A percentile compares a stretch with the other conserved stretches of the same genome.
phyloP scores from a whole-genome alignment of 1,140 invertebrate genomes.

The Hylaeus anthracinus region DNA sequence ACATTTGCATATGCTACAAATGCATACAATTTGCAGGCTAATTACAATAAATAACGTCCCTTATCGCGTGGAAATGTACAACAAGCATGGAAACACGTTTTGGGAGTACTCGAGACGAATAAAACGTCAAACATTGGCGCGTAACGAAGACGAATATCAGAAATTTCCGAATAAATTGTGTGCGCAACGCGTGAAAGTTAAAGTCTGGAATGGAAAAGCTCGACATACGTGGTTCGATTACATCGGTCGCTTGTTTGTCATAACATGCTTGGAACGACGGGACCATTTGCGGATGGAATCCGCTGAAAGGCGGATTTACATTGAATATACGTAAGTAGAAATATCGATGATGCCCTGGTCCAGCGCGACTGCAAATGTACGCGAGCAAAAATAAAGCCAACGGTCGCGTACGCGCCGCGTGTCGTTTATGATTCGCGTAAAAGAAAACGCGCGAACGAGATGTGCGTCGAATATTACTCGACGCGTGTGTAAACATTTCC shows the following conservation, averaged over 20 bases:
- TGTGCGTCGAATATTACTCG: not conserved
- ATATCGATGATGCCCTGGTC: slow-evolving; percentile 8
- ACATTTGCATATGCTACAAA: too few species aligned
- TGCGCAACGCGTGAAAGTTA: not conserved
- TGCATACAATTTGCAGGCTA: too few species aligned
- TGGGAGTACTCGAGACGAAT: too few species aligned
- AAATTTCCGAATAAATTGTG: not conserved
- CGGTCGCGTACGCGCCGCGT: not conserved
- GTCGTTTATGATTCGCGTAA: not conserved
- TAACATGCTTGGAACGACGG: not conserved
- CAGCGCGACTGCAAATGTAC: slow-evolving; percentile 6
- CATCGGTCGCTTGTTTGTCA: slow-evolving; percentile 28
- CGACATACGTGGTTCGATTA: not conserved
- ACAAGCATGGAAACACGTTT: too few species aligned
- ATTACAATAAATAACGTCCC: too few species aligned
- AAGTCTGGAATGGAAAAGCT: not conserved
- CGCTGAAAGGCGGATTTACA: slow-evolving; percentile 9
- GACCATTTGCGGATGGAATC: not conserved
- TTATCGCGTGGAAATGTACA: too few species aligned
- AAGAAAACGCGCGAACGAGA: not conserved
- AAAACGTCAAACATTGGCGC: too few species aligned
- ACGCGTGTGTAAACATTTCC: not conserved
- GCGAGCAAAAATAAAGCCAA: not conserved
- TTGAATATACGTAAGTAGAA: slow-evolving; percentile 7
- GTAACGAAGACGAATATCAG: too few species aligned